Evolutionary conservation across 1,140 invertebrate genomes (phyloP).

Genomic region (Calosoma granatense): DNA sequence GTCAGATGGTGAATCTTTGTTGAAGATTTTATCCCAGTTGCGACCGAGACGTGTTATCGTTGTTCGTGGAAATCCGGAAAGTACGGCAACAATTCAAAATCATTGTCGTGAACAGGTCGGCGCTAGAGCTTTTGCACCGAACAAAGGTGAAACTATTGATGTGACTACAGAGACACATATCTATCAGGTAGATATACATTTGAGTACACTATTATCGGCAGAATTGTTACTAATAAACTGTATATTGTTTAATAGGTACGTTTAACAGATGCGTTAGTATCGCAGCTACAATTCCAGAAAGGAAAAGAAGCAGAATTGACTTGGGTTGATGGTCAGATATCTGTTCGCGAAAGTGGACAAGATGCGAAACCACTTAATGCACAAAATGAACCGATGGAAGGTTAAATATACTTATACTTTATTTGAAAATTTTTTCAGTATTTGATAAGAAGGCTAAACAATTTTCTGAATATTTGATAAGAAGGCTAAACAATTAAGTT

Average conservation of each 20-base stretch:
- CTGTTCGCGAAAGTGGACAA: slow-evolving; percentile 40
- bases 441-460: background rate
- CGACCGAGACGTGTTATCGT: slow-evolving; percentile 67
- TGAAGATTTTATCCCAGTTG: slow-evolving; percentile 80
- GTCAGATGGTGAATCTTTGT: slow-evolving; percentile 93
- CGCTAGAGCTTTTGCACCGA: slow-evolving; percentile 76
- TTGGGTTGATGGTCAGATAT: slow-evolving; percentile 78
- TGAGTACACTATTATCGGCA: background rate
- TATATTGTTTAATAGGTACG: slow-evolving; percentile 49
- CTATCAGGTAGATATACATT: slow-evolving; percentile 67
- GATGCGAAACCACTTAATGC: slow-evolving; percentile 29
- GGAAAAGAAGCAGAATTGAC: slow-evolving; percentile 83
- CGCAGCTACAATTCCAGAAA: slow-evolving; percentile 74
- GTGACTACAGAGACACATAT: slow-evolving; percentile 97
- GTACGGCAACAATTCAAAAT: slow-evolving; percentile 51
- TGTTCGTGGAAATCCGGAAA: slow-evolving; percentile 38
- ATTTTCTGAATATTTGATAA: background rate
- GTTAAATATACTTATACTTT: slow-evolving; percentile 16
- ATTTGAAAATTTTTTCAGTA: background rate
- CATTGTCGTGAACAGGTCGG: slow-evolving; percentile 48
- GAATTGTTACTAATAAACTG: slow-evolving; percentile 12
- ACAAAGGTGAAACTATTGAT: slow-evolving; percentile 78
- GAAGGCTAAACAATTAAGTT: background rate
- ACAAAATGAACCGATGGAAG: slow-evolving; percentile 34
- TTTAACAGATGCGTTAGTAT: slow-evolving; percentile 81